phyloP scores from a whole-genome alignment of 2,888 invertebrate genomes.

The Cecidostiba fungosa region DNA sequence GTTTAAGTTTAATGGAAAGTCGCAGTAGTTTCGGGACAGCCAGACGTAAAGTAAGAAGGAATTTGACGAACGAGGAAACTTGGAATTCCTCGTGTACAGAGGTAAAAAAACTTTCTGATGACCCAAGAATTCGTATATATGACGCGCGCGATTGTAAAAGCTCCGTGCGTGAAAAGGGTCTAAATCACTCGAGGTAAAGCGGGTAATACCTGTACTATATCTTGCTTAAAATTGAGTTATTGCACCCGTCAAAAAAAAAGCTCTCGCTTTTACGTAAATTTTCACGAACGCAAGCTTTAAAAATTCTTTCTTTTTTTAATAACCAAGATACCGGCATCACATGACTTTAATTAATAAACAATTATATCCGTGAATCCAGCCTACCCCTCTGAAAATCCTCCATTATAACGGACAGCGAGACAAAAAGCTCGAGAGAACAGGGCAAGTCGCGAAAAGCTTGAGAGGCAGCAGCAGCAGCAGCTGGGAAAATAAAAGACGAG shows the following conservation, averaged over 20 bases:
- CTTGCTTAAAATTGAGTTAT: constrained; percentile 59
- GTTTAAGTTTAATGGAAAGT: constrained; percentile 61
- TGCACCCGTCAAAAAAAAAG: not conserved
- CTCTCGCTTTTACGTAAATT: not conserved
- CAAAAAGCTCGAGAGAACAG: not conserved
- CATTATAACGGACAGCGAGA: not conserved
- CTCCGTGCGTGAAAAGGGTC: constrained; percentile 51
- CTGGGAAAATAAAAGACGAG: constrained; percentile 35
- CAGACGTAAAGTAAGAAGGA: constrained; percentile 53
- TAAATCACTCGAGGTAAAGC: constrained; percentile 34
- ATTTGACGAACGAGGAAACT: constrained; percentile 56
- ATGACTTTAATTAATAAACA: constrained; percentile 46
- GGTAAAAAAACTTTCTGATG: constrained; percentile 51
- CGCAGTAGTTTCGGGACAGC: constrained; percentile 28
- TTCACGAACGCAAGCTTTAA: too few species aligned
- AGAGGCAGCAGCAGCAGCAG: not conserved
- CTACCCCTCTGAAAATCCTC: not conserved
- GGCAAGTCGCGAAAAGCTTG: constrained; percentile 25
- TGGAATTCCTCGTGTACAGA: not conserved
- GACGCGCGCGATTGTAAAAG: constrained; percentile 50
- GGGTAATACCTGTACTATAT: constrained; percentile 46
- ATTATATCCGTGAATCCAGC: constrained; percentile 27
- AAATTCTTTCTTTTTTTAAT: too few species aligned
- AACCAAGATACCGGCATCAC: too few species aligned
- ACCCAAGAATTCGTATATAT: constrained; percentile 27